Base-by-base conservation (phyloP, 2,888 invertebrate genomes). In the Diplazon laetatorius region DNA sequence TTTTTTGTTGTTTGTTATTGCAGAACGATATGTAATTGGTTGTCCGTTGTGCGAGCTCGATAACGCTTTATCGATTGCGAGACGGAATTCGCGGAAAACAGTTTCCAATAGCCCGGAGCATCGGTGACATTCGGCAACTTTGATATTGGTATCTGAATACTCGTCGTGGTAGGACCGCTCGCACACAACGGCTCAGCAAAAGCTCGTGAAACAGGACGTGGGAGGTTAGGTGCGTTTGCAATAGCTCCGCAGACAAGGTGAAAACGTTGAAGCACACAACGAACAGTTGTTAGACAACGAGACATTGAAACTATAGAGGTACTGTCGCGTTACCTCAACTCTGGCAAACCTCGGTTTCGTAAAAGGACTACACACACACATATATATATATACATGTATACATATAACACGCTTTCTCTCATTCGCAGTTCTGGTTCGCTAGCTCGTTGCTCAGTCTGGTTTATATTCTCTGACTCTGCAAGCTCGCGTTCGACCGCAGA, bases 71-170 rank as follows among this genome's bases (percentile, higher is more conserved):
- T 30, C 30, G 2, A 5, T 30, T 6, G 6, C 6, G 6, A 30
- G 6, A 30, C 30, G 6, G 30, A 6, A 74, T 68, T 69, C 74
- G 42, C 48, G 59, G 16, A 37, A n/a, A 71, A 30, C 30, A 30
- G 30, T 30, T 72, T 22, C 35, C 20, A 35, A 63, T 82, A 73
- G 82, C 86, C 84, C 65, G 62, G 77, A 82, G 85, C 83, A 75
- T 78, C 71, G 69, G 79, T 69, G 74, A 80, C 82, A 84, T 84
- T 82, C 80, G 84, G 72, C 81, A 86, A 86, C 83, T 87, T 87
- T 86, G 82, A 87, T 87, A 86, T 86, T 84, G 83, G 84, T 84
- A 86, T 88, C 87, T 80, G 86, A 86, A 85, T 85, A 82, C 80
- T 6, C 81, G 80, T 80, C 82, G 75, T 77, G 52, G n/a, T 44